Percentiles rank a stretch among this genome's conserved stretches.
phyloP scores from a whole-genome alignment of 2,888 invertebrate genomes.

The Sialis lutaria region DNA sequence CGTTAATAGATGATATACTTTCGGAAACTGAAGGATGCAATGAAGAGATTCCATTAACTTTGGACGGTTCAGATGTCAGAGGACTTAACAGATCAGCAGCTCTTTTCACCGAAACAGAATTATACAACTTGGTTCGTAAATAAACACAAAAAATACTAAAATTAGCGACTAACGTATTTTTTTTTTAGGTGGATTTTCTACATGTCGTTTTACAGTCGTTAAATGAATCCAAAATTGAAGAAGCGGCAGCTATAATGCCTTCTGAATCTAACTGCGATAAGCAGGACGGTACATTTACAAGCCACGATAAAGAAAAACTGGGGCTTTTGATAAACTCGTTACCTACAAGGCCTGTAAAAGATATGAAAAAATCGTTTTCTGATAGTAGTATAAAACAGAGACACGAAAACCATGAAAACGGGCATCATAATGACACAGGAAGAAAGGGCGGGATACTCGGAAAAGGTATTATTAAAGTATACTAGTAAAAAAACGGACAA shows the following conservation, averaged over 20 bases:
- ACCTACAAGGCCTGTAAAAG: slow-evolving; percentile 15
- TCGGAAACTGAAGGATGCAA: slow-evolving; percentile 18
- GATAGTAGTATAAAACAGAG: slow-evolving; percentile 3
- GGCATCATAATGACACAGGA: slow-evolving; percentile 16
- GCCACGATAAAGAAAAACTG: slow-evolving; percentile 18
- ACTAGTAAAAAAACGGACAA: no score
- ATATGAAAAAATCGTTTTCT: slow-evolving; percentile 7
- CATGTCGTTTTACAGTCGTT: slow-evolving; percentile 15
- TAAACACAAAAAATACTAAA: not conserved
- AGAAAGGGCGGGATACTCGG: slow-evolving; percentile 22
- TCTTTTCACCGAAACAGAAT: slow-evolving; percentile 47
- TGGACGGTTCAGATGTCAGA: slow-evolving; percentile 28
- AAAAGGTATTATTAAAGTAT: slow-evolving; percentile 20
- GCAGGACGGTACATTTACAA: slow-evolving; percentile 2
- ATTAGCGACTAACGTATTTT: not conserved
- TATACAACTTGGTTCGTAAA: slow-evolving; percentile 36
- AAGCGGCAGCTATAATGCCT: slow-evolving; percentile 24
- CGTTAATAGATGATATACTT: slow-evolving; percentile 56
- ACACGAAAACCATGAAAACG: slow-evolving; percentile 10
- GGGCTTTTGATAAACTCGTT: slow-evolving; percentile 21
- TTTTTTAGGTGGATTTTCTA: slow-evolving; percentile 22
- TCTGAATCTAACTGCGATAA: slow-evolving; percentile 7
- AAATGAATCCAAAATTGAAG: slow-evolving; percentile 19
- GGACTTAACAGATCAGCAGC: slow-evolving; percentile 45
- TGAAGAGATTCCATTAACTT: slow-evolving; percentile 27